Percentiles rank a stretch among this genome's conserved stretches.
Evolutionary conservation across 2,797 vertebrate genomes (phyloP).

Genomic region (Rhinella marina): DNA sequence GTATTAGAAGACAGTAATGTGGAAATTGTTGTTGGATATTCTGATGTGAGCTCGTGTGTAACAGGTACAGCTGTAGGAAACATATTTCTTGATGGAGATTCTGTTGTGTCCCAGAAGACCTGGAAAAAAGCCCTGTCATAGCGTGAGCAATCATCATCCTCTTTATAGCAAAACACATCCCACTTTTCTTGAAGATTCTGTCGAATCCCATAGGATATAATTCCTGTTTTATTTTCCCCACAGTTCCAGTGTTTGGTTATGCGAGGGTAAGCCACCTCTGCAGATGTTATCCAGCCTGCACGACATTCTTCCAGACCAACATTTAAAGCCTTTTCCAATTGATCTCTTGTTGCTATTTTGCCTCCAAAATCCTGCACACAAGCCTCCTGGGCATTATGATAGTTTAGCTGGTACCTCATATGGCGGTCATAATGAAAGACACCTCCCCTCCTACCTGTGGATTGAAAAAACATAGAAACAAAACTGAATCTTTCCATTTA

Average conservation of each 20-base stretch:
- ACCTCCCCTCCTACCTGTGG: slow-evolving; percentile 56
- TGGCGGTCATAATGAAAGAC: slow-evolving; percentile 64
- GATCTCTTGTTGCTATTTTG: slow-evolving; percentile 53
- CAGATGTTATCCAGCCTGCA: slow-evolving; percentile 61
- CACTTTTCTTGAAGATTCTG: slow-evolving; percentile 62
- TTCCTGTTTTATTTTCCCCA: slow-evolving; percentile 62
- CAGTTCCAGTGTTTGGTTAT: slow-evolving; percentile 62
- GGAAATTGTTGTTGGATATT: not conserved
- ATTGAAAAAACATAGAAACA: not conserved
- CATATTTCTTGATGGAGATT: not conserved
- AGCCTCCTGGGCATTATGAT: slow-evolving; percentile 39
- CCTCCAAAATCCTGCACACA: slow-evolving; percentile 63
- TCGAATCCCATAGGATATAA: slow-evolving; percentile 64
- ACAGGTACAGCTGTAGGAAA: not conserved
- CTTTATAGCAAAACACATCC: slow-evolving; percentile 64
- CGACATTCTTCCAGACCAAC: slow-evolving; percentile 63
- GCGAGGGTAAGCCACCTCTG: slow-evolving; percentile 64
- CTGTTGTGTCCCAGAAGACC: not conserved
- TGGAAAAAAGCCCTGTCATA: slow-evolving; percentile 21
- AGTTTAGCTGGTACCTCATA: slow-evolving; percentile 61
- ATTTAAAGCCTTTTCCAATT: slow-evolving; percentile 52
- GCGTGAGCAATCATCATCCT: slow-evolving; percentile 47
- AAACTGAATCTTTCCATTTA: not conserved
- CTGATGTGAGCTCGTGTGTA: not conserved
- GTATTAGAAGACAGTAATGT: not conserved